Evolutionary conservation across 2,797 vertebrate genomes (phyloP), one percentile per base, ranked within the genome.

Genomic region (Adelosebastes latens): DNA sequence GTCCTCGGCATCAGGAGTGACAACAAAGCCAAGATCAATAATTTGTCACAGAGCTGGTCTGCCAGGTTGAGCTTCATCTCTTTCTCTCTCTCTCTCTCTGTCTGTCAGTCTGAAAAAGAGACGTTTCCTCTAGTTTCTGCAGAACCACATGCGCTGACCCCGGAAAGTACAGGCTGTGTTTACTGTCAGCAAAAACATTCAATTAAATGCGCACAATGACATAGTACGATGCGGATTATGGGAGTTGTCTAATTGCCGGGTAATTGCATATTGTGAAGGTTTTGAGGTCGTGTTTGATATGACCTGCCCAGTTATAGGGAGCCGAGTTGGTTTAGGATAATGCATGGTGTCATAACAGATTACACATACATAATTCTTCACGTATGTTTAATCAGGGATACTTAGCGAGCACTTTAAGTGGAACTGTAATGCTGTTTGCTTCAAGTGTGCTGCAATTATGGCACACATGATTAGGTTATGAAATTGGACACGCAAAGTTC

Each of bases 21-120:
- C 84, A 85, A 84, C 74, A 86, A 83, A 87, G 85, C 77, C 73
- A 59, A 78, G 85, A 92, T 95, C 92, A 86, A 93, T 93, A 90
- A 88, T 87, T 88, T 87, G 89, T 91, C 88, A 83, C 67, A 34
- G 60, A 83, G 85, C 90, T 53, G 83, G 60, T 68, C 80, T 70
- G 49, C 82, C 63, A 64, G 78, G 77, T 65, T 67, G 76, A 84
- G 83, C 73, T 77, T 77, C 49, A 53, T 53, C 46, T 49, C 46
- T 49, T 20, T 39, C 39, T 42, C 39, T 36, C 34, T 42, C 39
- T 42, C 42, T 42, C 6, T 39, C 2, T 46, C 61, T 67, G 75
- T 75, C 80, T 69, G 70, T 84, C 72, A 82, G 55, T 75, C 39
- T 29, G 56, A 88, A 75, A 64, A 83, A 65, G 24, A 86, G 72